A percentile compares a stretch with the other conserved stretches of the same genome.
Conservation (phyloP, 2,888 invertebrate species). For the Megalurothrips usitatus region DNA sequence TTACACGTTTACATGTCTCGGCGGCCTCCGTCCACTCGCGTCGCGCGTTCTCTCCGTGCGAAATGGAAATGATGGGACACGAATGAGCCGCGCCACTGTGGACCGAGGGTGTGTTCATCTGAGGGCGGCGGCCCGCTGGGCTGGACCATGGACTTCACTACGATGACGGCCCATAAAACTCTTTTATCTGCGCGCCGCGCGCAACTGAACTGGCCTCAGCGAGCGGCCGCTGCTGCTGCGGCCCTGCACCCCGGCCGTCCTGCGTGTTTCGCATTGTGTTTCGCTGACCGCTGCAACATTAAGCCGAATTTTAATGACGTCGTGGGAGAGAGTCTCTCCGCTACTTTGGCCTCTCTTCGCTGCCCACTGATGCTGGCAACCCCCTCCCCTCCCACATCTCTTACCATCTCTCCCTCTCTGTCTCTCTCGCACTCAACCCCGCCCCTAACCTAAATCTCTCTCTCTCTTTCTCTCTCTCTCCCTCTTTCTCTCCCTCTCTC, state of each 20-base stretch:
- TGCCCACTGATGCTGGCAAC: background rate
- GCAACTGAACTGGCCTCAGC: background rate
- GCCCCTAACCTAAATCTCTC: no score
- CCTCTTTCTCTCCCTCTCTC: background rate
- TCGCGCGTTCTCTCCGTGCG: background rate
- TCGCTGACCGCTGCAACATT: conserved; percentile 15
- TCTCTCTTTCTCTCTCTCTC: background rate
- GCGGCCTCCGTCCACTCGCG: background rate
- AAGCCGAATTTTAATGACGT: conserved; percentile 26
- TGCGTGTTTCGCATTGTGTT: conserved; percentile 5
- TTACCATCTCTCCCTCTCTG: background rate
- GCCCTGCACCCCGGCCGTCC: background rate
- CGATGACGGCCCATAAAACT: no score
- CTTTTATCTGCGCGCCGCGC: background rate
- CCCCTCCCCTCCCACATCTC: background rate
- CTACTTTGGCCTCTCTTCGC: background rate
- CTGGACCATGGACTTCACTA: no score
- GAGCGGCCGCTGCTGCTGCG: no score
- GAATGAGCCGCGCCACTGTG: no score
- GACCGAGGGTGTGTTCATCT: no score
- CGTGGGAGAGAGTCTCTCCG: background rate
- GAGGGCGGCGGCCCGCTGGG: no score
- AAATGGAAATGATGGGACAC: background rate
- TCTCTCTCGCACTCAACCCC: background rate
- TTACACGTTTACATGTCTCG: no score